These are phyloP conservation scores for Varanus komodoensis DNA, from an alignment of 2,113 vertebrate genomes.

Conservation along the genomic window DNA sequence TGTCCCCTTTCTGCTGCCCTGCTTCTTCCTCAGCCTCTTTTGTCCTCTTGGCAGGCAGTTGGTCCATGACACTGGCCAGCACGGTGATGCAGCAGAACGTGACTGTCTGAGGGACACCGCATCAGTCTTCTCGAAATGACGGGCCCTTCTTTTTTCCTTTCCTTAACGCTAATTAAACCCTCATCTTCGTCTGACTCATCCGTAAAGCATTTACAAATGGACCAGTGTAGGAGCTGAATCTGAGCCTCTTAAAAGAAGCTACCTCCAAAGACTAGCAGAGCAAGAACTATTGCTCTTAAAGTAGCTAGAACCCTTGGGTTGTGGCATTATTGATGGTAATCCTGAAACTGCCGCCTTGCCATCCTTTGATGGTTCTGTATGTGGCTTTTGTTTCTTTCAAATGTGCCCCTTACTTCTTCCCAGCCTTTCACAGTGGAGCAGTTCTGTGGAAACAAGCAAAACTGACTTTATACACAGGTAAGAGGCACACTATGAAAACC, in stretches of 20 bases:
- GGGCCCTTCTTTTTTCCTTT: conserved; percentile 48
- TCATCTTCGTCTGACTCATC: conserved; percentile 75
- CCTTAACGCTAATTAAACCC: conserved; percentile 68
- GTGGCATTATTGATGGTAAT: not conserved
- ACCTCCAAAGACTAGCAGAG: not conserved
- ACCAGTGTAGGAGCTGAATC: conserved; percentile 54
- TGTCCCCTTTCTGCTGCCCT: conserved; percentile 42
- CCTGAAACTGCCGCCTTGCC: not conserved
- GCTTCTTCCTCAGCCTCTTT: conserved; percentile 38
- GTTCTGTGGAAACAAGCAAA: not conserved
- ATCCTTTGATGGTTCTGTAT: not conserved
- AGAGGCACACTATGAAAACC: not conserved
- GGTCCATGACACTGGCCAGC: conserved; percentile 46
- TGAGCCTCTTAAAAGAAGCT: conserved; percentile 14
- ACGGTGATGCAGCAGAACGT: conserved; percentile 72
- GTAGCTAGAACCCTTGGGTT: not conserved
- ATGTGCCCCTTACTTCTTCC: not conserved
- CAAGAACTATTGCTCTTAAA: not conserved
- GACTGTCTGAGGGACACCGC: conserved; percentile 72
- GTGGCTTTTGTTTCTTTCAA: not conserved
- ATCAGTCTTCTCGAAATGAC: conserved; percentile 61
- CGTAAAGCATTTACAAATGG: conserved; percentile 58
- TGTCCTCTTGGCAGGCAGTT: conserved; percentile 41
- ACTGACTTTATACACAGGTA: not conserved
- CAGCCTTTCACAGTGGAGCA: not conserved